These are phyloP conservation scores for Anabacerthia variegaticeps DNA, from an alignment of 2,797 vertebrate species.

Conservation along the genomic window DNA sequence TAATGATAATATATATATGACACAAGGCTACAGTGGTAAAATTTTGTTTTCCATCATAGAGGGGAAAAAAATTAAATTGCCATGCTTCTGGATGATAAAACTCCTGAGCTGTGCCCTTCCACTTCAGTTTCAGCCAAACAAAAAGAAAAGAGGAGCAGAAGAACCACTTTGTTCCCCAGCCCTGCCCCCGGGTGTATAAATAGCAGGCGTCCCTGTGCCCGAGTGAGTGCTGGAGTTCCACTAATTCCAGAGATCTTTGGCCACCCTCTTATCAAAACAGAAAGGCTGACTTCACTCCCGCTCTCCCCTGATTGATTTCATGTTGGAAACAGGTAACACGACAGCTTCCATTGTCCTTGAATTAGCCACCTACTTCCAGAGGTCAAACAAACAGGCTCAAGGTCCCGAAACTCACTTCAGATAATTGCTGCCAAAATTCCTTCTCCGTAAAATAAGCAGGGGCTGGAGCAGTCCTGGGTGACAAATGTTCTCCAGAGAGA, in stretches of 20 bases:
- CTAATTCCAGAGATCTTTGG: slow-evolving; percentile 69
- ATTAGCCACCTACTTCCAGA: slow-evolving; percentile 72
- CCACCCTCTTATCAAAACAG: slow-evolving; percentile 75
- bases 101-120: neutral
- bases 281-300: slow-evolving; percentile 69
- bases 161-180: slow-evolving; percentile 41
- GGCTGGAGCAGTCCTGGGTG: slow-evolving; percentile 43
- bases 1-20: neutral
- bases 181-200: slow-evolving; percentile 54
- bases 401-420: slow-evolving; percentile 15
- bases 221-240: slow-evolving; percentile 58
- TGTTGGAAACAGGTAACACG: slow-evolving; percentile 64
- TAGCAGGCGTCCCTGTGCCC: slow-evolving; percentile 43
- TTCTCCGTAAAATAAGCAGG: slow-evolving; percentile 17
- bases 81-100: neutral
- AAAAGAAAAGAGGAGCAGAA: slow-evolving; percentile 47
- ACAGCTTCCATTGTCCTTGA: slow-evolving; percentile 64
- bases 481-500: slow-evolving; percentile 73
- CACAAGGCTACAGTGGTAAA: neutral
- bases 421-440: slow-evolving; percentile 67
- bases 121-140: slow-evolving; percentile 8
- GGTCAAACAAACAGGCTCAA: slow-evolving; percentile 72
- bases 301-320: slow-evolving; percentile 66
- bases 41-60: neutral
- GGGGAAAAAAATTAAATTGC: neutral